These are phyloP conservation scores for Celastrina argiolus DNA, from an alignment of 2,888 invertebrate genomes.

Conservation along the genomic window DNA sequence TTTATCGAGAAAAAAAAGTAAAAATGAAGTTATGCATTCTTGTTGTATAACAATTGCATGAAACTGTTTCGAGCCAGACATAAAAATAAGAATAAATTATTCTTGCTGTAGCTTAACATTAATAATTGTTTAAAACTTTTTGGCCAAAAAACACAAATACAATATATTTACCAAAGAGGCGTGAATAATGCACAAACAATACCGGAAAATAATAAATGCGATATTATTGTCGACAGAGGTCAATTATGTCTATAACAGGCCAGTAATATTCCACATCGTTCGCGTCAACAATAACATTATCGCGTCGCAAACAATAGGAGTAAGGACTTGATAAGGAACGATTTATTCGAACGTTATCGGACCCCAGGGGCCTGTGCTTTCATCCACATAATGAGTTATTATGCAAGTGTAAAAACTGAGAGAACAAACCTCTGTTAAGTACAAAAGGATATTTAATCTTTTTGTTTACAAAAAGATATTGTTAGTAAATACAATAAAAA, in stretches of 20 bases:
- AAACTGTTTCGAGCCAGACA: no score
- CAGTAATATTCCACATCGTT: constrained; percentile 66
- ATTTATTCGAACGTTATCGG: constrained; percentile 47
- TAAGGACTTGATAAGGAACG: constrained; percentile 49
- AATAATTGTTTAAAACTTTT: no score
- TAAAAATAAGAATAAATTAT: no score
- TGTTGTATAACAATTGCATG: no score
- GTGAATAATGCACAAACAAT: neutral
- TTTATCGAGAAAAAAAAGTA: no score
- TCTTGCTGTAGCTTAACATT: no score
- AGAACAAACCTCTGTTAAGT: no score
- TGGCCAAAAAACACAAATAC: no score
- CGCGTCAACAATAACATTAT: constrained; percentile 72
- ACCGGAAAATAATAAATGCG: neutral
- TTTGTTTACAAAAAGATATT: neutral
- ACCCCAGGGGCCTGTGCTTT: constrained; percentile 48
- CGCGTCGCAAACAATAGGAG: constrained; percentile 61
- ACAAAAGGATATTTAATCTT: no score
- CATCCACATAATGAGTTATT: constrained; percentile 24
- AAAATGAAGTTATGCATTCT: no score
- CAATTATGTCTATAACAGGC: constrained; percentile 35
- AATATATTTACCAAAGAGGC: neutral
- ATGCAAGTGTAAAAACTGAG: no score
- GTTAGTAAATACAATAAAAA: no score
- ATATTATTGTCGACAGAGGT: neutral